phyloP scores from a whole-genome alignment of 2,888 invertebrate species.

The Cantharis rufa region DNA sequence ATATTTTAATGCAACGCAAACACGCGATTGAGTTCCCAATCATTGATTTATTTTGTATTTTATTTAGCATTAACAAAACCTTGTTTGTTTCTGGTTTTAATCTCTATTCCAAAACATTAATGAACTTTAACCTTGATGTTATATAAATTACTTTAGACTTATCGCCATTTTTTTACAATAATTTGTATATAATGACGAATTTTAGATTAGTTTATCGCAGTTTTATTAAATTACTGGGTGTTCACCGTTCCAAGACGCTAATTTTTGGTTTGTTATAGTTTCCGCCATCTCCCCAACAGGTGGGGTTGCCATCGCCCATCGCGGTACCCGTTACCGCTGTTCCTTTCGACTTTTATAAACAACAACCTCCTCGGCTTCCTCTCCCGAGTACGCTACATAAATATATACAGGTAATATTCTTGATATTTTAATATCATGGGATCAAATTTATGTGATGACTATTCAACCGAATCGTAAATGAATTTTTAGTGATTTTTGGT shows the following conservation, averaged over 20 bases:
- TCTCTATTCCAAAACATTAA: not conserved
- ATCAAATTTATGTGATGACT: not conserved
- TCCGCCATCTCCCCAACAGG: constrained; percentile 73
- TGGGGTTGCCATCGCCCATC: constrained; percentile 59
- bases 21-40: not conserved
- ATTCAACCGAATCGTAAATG: not conserved
- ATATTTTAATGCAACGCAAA: not conserved
- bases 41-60: not conserved
- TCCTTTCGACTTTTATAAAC: constrained; percentile 66
- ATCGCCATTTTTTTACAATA: not conserved
- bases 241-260: constrained; percentile 27
- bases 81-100: not conserved
- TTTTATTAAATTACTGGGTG: not conserved
- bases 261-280: constrained; percentile 60
- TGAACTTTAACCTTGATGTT: not conserved
- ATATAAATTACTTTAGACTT: not conserved
- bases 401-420: constrained; percentile 62
- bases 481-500: constrained; percentile 13
- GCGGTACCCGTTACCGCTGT: constrained; percentile 59
- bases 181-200: not conserved
- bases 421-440: not conserved
- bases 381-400: constrained; percentile 62
- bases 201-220: not conserved
- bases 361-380: constrained; percentile 58
- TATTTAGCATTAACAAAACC: not conserved